Conservation (phyloP, 2,113 vertebrate species). For the Cepphus grylle region DNA sequence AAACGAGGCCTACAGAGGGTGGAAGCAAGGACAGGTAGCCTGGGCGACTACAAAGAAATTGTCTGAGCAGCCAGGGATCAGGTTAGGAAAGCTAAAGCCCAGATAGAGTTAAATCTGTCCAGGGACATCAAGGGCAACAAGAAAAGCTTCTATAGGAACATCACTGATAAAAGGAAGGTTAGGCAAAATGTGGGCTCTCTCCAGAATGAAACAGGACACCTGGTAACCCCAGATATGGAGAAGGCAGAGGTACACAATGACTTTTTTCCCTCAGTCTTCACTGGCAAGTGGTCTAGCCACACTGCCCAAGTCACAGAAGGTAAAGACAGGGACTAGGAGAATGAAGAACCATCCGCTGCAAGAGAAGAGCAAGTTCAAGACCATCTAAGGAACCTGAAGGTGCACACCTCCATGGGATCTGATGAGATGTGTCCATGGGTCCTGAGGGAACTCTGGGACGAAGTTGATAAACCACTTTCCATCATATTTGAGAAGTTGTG, state of each 20-base stretch:
- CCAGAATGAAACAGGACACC: not conserved
- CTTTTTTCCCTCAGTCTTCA: not conserved
- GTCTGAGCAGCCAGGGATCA: not conserved
- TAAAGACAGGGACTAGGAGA: not conserved
- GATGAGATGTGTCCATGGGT: too few species aligned
- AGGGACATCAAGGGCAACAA: not conserved
- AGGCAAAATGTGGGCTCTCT: not conserved
- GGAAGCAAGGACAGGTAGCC: not conserved
- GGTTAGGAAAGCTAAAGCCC: not conserved
- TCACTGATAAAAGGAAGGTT: not conserved
- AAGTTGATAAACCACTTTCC: too few species aligned
- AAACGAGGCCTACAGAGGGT: not conserved
- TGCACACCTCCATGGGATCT: too few species aligned
- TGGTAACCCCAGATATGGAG: not conserved
- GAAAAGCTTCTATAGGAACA: not conserved
- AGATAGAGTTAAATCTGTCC: not conserved
- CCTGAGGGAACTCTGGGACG: too few species aligned
- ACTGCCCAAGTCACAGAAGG: not conserved
- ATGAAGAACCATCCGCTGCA: too few species aligned
- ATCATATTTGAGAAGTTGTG: too few species aligned
- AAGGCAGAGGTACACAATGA: not conserved
- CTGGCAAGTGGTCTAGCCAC: not conserved
- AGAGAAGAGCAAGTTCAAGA: too few species aligned
- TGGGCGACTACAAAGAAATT: not conserved
- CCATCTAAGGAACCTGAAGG: too few species aligned